Evolutionary conservation across 2,797 vertebrate genomes (phyloP).

Genomic region (Spinibarbus caldwelli): DNA sequence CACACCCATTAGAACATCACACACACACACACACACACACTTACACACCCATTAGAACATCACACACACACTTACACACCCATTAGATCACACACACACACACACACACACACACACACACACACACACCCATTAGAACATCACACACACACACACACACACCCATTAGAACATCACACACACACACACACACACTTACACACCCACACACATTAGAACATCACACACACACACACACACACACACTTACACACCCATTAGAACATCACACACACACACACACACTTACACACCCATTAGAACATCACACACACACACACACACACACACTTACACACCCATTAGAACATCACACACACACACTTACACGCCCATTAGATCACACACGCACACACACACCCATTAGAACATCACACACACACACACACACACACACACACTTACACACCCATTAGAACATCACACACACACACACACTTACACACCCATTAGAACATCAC

Average conservation of each 20-base stretch:
- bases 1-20: neutral
- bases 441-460: constrained; percentile 6
- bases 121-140: too few relatives aligned
- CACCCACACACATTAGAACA: constrained; percentile 9
- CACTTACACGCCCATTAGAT: constrained; percentile 30
- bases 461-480: neutral
- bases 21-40: neutral
- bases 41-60: neutral
- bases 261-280: too few relatives aligned
- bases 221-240: neutral
- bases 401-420: too few relatives aligned
- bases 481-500: constrained; percentile 9
- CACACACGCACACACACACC: neutral
- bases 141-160: constrained; percentile 28
- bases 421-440: constrained; percentile 20
- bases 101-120: neutral
- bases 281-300: too few relatives aligned
- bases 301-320: constrained; percentile 15
- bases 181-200: neutral
- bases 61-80: too few relatives aligned
- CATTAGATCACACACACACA: neutral
- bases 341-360: neutral
- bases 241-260: too few relatives aligned
- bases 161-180: neutral
- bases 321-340: constrained; percentile 14